Base-by-base conservation (phyloP, 2,113 vertebrate species). In the Vanacampus margaritifer region DNA sequence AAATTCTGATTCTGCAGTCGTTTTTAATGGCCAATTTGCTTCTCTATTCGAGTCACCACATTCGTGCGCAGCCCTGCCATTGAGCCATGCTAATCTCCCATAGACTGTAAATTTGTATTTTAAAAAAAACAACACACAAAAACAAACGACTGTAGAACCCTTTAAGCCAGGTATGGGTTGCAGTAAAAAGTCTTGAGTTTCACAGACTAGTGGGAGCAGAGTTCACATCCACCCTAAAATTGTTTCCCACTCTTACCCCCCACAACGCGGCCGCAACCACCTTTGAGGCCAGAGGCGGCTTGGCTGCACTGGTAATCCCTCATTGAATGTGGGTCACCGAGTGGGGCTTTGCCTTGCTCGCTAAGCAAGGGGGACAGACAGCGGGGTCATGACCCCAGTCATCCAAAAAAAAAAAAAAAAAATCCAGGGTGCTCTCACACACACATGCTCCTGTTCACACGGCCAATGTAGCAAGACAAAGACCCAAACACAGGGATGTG, bases 251-350 rank as follows among this genome's bases (percentile, higher is more conserved):
- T 68, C 37, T 43, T 61, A 16, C 51, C 43, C 56, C 46, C 43
- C 3, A 23, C 9, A 3, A 39, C 14, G 0, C n/a, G 21, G 1
- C 51, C 28, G 3, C 70, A 58, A 12, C 63, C 59, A 65, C 72
- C 80, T 78, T 74, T 59, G 78, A 78, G 78, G 73, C 74, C 79
- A 53, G 79, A 71, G 79, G 75, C 72, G 2, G 80, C 78, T 76
- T 83, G 79, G 81, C 79, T 76, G 65, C 9, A 51, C 65, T 53
- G 50, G 71, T 89, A 88, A 90, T 89, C 86, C 87, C 75, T 79
- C 66, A 72, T 63, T 86, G 80, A 85, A 89, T 86, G 80, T 86
- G 83, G 90, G 87, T 91, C 90, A 89, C 73, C n/a, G 73, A 82
- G 72, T 59, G 64, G 75, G 80, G 81, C 76, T 82, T 84, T 73